Percentiles rank a stretch among this genome's conserved stretches.
phyloP scores from a whole-genome alignment of 2,113 vertebrate species.

The Gnathonemus longibarbis region DNA sequence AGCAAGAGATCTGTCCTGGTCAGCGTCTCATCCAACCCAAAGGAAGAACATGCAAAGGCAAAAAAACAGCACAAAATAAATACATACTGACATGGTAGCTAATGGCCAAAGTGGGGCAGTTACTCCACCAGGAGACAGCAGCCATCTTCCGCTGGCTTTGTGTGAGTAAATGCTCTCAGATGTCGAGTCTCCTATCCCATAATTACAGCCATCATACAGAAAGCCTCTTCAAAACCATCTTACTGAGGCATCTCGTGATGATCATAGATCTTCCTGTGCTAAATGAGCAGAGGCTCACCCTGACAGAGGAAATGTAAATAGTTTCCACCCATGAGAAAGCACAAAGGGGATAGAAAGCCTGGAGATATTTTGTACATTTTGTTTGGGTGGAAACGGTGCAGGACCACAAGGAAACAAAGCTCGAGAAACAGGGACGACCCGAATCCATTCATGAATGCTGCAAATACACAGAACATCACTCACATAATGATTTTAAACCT shows the following conservation, averaged over 20 bases:
- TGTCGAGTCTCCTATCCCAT: slow-evolving; percentile 19
- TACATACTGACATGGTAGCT: slow-evolving; percentile 15
- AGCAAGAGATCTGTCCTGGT: background rate
- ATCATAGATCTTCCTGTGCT: background rate
- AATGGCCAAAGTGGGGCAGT: slow-evolving; percentile 16
- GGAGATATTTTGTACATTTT: background rate
- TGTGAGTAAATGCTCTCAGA: slow-evolving; percentile 14
- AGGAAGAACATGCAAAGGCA: background rate
- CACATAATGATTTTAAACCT: background rate
- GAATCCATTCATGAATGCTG: background rate
- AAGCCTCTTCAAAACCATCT: slow-evolving; percentile 16
- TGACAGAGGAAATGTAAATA: slow-evolving; percentile 1
- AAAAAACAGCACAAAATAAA: slow-evolving; percentile 2
- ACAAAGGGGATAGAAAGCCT: background rate
- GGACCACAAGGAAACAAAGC: background rate
- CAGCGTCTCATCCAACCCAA: background rate
- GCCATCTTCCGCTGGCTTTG: background rate
- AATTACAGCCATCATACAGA: slow-evolving; percentile 18
- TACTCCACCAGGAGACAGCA: slow-evolving; percentile 12
- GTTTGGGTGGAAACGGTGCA: background rate
- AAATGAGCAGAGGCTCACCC: background rate
- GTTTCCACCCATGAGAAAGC: background rate
- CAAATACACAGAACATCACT: background rate
- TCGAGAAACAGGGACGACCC: background rate
- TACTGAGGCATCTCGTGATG: slow-evolving; percentile 13